Evolutionary conservation across 2,888 invertebrate species (phyloP).

Genomic region (Malthinus flaveolus): DNA sequence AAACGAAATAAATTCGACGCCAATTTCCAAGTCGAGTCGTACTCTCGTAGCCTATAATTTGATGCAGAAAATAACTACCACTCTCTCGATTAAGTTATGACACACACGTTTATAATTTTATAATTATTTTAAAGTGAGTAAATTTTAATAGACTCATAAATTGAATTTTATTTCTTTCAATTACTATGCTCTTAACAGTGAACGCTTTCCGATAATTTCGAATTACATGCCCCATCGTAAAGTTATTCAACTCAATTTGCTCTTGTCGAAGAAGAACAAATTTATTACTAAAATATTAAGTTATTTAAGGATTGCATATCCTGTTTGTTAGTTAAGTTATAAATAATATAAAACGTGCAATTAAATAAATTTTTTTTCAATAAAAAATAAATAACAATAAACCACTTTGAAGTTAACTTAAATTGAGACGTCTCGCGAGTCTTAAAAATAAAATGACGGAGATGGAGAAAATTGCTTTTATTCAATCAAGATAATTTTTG

Average conservation of each 20-base stretch:
- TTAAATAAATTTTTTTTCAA: slow-evolving; percentile 8
- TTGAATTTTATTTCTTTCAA: slow-evolving; percentile 28
- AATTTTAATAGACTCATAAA: slow-evolving; percentile 32
- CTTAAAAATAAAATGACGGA: no score
- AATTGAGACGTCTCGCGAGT: no score
- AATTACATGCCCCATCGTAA: slow-evolving; percentile 34
- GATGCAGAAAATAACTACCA: slow-evolving; percentile 29
- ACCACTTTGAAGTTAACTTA: no score
- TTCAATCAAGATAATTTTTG: slow-evolving; percentile 39
- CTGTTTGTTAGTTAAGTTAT: slow-evolving; percentile 17
- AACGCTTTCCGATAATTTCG: slow-evolving; percentile 32
- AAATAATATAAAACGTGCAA: slow-evolving; percentile 17
- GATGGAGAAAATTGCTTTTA: no score
- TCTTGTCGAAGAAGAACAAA: slow-evolving; percentile 33
- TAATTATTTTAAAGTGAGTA: slow-evolving; percentile 36
- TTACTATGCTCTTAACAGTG: slow-evolving; percentile 20
- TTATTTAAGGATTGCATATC: slow-evolving; percentile 34
- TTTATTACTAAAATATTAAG: slow-evolving; percentile 37
- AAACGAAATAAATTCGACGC: neutral
- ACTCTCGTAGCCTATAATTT: slow-evolving; percentile 24
- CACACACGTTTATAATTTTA: slow-evolving; percentile 30
- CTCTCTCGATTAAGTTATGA: slow-evolving; percentile 33
- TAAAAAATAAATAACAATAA: no score
- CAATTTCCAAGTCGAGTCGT: neutral
- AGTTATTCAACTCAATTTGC: slow-evolving; percentile 37